Evolutionary conservation across 1,140 invertebrate species (phyloP), one percentile per base, ranked within the genome.

Genomic region (Caenorhabditis latens): DNA sequence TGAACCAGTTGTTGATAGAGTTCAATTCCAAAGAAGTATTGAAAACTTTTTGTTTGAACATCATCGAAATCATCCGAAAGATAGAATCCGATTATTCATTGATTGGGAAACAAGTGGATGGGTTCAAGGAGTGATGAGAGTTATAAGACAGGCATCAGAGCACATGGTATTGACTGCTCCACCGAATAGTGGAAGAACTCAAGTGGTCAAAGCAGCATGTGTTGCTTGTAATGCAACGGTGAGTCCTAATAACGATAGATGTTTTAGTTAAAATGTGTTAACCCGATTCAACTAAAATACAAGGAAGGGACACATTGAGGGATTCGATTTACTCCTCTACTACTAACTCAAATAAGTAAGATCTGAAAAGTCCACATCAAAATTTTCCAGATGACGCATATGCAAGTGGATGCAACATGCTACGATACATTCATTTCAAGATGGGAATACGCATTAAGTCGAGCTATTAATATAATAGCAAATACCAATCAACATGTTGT

Each of bases 11-110:
- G 67, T 71, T 14, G 67, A 85, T 57, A 75, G 63, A 53, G 63
- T 55, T 40, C 84, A 75, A 53, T 85, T 85, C 21, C 63, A 75
- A 19, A 24, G 84, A 32, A 85, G 48, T 58, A 67, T 85, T 14
- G 84, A 85, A 21, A 85, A 85, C 50, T 71, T 85, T n/a, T 14
- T 85, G 2, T 85, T 85, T 43, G 84, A 85, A 24, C 84, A 85
- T 75, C 84, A 85, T 40, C 55, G 84, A 43, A 85, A 85, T 24
- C 84, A 85, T 79, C 24, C 84, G 19, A 85, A 67, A 53, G 84
- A 85, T 67, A 43, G 84, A 24, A 79, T 85, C 11, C 46, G 58
- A 9, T 24, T 85, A 7, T 84, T 84, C 21, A 32, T 84, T 42
- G 82, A 84, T 58, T 58, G 57, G 57, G 57, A 84, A 43, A 84